Conservation (phyloP, 1,140 invertebrate species). For the Arctopsyche grandis region DNA sequence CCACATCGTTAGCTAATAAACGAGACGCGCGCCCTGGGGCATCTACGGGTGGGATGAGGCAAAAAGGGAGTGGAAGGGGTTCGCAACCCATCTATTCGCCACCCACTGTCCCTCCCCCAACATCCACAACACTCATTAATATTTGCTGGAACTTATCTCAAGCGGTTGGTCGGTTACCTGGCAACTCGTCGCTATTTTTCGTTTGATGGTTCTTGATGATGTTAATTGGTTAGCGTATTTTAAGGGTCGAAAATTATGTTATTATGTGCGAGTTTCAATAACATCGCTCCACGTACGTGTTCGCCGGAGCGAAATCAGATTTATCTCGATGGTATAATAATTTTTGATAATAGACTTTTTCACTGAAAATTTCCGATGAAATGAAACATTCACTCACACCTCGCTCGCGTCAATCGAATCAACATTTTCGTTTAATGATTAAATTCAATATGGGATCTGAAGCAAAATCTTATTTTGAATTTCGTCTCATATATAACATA, state of each 20-base stretch:
- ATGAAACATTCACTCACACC: too few relatives aligned
- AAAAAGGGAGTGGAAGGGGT: too few relatives aligned
- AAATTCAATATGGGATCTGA: too few relatives aligned
- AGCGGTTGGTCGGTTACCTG: slow-evolving; percentile 22
- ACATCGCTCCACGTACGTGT: not conserved
- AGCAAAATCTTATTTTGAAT: too few relatives aligned
- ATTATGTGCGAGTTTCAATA: slow-evolving; percentile 27
- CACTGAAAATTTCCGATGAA: too few relatives aligned
- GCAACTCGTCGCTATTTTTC: slow-evolving; percentile 42
- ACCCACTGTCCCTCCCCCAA: not conserved
- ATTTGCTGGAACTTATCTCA: slow-evolving; percentile 32
- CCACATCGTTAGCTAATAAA: slow-evolving; percentile 56
- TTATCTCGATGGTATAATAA: too few relatives aligned
- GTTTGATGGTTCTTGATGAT: slow-evolving; percentile 50
- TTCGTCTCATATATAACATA: too few relatives aligned
- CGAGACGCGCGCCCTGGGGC: slow-evolving; percentile 41
- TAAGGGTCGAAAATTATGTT: slow-evolving; percentile 40
- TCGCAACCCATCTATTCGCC: slow-evolving; percentile 19
- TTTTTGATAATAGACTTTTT: too few relatives aligned
- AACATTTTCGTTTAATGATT: too few relatives aligned
- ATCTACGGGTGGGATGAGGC: not conserved
- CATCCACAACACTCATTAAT: slow-evolving; percentile 12
- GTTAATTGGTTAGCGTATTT: slow-evolving; percentile 52
- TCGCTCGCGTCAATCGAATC: too few relatives aligned
- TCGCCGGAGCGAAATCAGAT: too few relatives aligned